Conservation (phyloP, 2,888 invertebrate genomes). For the Rhogogaster chlorosoma region DNA sequence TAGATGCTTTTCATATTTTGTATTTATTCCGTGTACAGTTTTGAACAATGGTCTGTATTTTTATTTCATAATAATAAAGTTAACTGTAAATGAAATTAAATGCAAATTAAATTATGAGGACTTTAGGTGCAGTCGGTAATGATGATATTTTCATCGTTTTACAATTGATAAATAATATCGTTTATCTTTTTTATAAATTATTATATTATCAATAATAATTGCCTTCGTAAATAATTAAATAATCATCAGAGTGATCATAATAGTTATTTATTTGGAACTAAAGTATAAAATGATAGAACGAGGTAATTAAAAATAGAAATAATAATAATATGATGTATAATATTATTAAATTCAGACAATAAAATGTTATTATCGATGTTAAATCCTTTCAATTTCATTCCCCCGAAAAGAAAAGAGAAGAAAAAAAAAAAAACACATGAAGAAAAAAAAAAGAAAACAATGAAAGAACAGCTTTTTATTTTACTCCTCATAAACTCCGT, state of each 20-base stretch:
- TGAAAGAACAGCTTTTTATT: not conserved
- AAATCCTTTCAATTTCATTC: constrained; percentile 48
- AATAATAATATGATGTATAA: constrained; percentile 69
- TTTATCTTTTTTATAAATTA: constrained; percentile 71
- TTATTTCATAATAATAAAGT: constrained; percentile 1
- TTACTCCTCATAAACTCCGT: not conserved
- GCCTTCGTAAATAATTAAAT: constrained; percentile 65
- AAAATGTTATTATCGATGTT: constrained; percentile 78
- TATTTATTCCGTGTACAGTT: constrained; percentile 21
- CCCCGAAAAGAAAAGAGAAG: not conserved
- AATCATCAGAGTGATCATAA: constrained; percentile 61
- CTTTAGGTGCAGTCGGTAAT: not conserved
- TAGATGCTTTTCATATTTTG: constrained; percentile 13
- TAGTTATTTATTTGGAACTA: constrained; percentile 58
- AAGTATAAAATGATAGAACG: constrained; percentile 55
- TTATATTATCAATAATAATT: constrained; percentile 58
- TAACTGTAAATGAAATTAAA: not conserved
- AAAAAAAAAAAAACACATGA: not conserved
- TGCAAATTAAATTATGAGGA: not conserved
- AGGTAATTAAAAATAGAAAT: constrained; percentile 52
- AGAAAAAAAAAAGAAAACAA: not conserved
- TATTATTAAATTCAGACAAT: constrained; percentile 76
- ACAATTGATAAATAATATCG: constrained; percentile 56
- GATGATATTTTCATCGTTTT: constrained; percentile 45
- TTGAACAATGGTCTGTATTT: not conserved